These are phyloP conservation scores for Apamea monoglypha DNA, from an alignment of 2,888 invertebrate genomes.

Conservation along the genomic window DNA sequence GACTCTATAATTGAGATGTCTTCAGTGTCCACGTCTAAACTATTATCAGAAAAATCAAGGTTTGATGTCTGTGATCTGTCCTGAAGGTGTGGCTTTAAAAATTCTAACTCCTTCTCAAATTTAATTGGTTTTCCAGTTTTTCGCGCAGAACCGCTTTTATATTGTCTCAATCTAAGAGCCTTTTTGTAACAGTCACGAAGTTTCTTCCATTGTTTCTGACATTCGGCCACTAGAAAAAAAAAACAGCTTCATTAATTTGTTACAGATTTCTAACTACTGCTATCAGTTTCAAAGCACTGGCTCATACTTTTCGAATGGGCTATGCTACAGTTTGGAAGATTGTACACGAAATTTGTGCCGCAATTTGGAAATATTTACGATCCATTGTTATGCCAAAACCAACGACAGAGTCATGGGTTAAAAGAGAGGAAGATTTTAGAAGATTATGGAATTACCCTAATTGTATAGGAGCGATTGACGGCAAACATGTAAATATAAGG, in stretches of 20 bases:
- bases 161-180: too few species aligned
- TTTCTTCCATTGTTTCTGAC: too few species aligned
- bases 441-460: slow-evolving; percentile 58
- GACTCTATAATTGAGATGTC: slow-evolving; percentile 44
- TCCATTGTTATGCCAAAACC: slow-evolving; percentile 52
- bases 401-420: slow-evolving; percentile 39
- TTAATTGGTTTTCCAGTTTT: slow-evolving; percentile 49
- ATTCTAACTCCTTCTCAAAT: slow-evolving; percentile 24
- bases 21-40: slow-evolving; percentile 48
- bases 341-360: slow-evolving; percentile 26
- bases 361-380: slow-evolving; percentile 50
- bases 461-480: slow-evolving; percentile 53
- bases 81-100: too few species aligned
- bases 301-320: slow-evolving; percentile 39
- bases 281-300: slow-evolving; percentile 23
- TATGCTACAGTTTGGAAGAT: slow-evolving; percentile 46
- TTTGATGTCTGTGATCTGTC: slow-evolving; percentile 54
- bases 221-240: slow-evolving; percentile 3
- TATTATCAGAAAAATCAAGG: slow-evolving; percentile 51
- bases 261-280: slow-evolving; percentile 46
- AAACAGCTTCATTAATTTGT: slow-evolving; percentile 18
- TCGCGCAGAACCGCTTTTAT: slow-evolving; percentile 5
- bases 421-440: slow-evolving; percentile 44
- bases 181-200: too few species aligned
- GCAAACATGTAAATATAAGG: too few species aligned